Conservation (phyloP, 1,140 invertebrate genomes). For the Drosophila teissieri region DNA sequence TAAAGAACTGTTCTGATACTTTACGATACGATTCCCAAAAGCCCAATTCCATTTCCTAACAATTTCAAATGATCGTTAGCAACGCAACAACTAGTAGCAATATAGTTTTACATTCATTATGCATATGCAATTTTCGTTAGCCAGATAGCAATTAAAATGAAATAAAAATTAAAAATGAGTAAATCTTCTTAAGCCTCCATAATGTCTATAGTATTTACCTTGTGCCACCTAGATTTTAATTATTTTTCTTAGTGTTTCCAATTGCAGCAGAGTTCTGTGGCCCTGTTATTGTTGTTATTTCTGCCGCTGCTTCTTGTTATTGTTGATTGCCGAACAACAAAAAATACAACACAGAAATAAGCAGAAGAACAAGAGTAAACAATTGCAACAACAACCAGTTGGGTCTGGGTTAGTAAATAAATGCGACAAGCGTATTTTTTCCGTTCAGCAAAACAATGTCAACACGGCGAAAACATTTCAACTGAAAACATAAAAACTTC, state of each 20-base stretch:
- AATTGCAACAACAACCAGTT: constrained; percentile 54
- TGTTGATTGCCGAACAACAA: constrained; percentile 27
- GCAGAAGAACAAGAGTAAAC: constrained; percentile 51
- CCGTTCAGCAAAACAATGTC: constrained; percentile 68
- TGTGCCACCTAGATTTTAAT: too few species aligned
- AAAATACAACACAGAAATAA: constrained; percentile 43
- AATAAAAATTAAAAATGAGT: too few species aligned
- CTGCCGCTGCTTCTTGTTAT: constrained; percentile 32
- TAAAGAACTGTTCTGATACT: too few species aligned
- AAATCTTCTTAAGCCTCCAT: too few species aligned
- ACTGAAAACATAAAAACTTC: constrained; percentile 48
- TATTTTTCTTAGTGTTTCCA: constrained; percentile 3
- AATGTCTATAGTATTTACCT: too few species aligned
- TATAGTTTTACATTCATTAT: too few species aligned
- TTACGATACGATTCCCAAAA: too few species aligned
- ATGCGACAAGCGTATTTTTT: constrained; percentile 68
- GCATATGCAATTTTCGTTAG: too few species aligned
- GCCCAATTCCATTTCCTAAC: too few species aligned
- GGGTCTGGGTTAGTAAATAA: constrained; percentile 57
- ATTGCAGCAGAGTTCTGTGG: constrained; percentile 23
- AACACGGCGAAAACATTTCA: constrained; percentile 56
- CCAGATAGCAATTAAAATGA: too few species aligned
- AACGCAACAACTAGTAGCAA: too few species aligned
- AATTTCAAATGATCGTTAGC: too few species aligned
- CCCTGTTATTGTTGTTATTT: constrained; percentile 30